These are phyloP conservation scores for Macroglossus sobrinus DNA, from an alignment of 2,113 vertebrate genomes.

Conservation along the genomic window DNA sequence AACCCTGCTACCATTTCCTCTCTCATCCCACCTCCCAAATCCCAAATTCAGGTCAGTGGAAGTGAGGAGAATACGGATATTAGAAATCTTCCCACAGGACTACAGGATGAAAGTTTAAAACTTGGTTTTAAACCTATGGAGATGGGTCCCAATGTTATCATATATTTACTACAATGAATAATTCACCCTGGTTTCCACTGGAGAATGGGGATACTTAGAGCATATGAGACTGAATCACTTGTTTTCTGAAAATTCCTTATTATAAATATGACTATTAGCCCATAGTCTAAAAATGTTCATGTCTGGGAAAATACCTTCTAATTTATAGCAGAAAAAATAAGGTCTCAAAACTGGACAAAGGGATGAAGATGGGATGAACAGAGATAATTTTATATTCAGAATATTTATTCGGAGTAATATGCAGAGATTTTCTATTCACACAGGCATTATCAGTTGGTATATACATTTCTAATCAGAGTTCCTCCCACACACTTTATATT, in stretches of 20 bases:
- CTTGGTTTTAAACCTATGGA: neutral
- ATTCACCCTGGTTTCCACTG: neutral
- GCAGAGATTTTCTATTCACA: neutral
- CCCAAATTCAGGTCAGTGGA: neutral
- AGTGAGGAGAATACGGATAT: neutral
- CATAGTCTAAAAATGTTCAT: neutral
- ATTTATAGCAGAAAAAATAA: neutral
- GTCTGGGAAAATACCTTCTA: neutral
- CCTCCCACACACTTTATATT: neutral
- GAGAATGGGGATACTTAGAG: neutral
- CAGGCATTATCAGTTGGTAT: neutral
- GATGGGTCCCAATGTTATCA: neutral
- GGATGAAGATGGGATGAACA: neutral
- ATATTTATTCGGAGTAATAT: neutral
- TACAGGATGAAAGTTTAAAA: constrained; percentile 5
- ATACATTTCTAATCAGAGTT: constrained; percentile 13
- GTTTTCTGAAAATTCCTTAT: constrained; percentile 35
- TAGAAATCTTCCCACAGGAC: neutral
- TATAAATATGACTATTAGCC: neutral
- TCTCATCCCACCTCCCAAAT: neutral
- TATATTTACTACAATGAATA: neutral
- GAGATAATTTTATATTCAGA: constrained; percentile 20
- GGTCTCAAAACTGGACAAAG: neutral
- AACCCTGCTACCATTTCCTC: neutral
- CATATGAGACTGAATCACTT: constrained; percentile 27